These are phyloP conservation scores for Pelusios castaneus DNA, from an alignment of 2,113 vertebrate genomes.

Conservation along the genomic window DNA sequence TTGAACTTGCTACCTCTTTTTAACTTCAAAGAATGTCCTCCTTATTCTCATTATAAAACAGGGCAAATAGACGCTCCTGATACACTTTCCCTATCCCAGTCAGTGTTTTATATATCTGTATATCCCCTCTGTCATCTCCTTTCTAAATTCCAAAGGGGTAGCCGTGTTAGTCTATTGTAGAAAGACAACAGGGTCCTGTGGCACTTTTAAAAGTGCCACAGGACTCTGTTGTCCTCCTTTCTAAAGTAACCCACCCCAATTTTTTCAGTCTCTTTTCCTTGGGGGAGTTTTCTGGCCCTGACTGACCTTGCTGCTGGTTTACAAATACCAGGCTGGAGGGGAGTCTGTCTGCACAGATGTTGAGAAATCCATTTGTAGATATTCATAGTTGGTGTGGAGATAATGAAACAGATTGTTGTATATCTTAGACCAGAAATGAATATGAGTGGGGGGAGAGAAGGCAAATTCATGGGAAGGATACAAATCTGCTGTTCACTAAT, in stretches of 20 bases:
- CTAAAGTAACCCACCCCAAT: background rate
- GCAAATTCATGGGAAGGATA: constrained; percentile 2
- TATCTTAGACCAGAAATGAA: background rate
- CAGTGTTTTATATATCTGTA: background rate
- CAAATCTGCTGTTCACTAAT: background rate
- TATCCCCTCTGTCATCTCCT: background rate
- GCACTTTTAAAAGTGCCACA: too few relatives aligned
- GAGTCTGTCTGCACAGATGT: background rate
- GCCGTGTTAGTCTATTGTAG: too few relatives aligned
- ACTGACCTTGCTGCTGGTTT: background rate
- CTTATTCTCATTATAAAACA: background rate
- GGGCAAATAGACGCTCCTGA: rapidly evolving
- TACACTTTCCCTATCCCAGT: background rate
- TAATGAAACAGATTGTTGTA: background rate
- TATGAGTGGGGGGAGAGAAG: background rate
- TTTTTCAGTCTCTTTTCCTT: background rate
- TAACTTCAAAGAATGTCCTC: background rate
- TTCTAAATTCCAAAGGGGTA: too few relatives aligned
- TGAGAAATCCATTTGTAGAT: background rate
- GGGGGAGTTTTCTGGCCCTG: background rate
- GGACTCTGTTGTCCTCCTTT: too few relatives aligned
- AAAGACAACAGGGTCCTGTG: too few relatives aligned
- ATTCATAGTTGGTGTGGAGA: background rate
- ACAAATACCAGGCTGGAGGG: background rate
- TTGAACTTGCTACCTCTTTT: background rate